Evolutionary conservation across 2,113 vertebrate genomes (phyloP).

Genomic region (Amazona guildingii): DNA sequence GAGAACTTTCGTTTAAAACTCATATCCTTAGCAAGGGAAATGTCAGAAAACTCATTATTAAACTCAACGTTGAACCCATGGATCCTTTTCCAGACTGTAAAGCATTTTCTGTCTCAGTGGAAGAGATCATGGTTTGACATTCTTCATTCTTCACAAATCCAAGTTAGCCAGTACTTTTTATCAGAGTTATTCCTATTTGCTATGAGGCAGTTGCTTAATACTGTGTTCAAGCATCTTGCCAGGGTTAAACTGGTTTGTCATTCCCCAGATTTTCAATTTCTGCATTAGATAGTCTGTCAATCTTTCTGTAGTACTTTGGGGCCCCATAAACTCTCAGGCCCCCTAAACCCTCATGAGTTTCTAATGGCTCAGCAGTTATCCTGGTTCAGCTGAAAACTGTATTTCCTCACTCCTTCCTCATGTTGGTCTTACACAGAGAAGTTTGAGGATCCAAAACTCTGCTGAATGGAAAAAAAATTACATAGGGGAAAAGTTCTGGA

Average conservation of each 20-base stretch:
- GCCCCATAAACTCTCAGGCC: neutral
- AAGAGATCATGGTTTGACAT: constrained; percentile 1
- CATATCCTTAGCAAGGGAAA: neutral
- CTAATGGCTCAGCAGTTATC: neutral
- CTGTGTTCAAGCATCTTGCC: neutral
- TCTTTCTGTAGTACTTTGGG: neutral
- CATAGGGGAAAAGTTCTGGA: neutral
- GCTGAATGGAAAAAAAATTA: neutral
- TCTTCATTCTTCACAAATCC: neutral
- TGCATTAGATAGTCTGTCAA: neutral
- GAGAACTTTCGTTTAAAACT: neutral
- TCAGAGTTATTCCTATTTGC: neutral
- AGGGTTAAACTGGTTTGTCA: neutral
- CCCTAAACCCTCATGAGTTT: neutral
- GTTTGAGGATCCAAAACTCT: neutral
- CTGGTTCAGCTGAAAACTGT: neutral
- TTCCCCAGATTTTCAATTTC: neutral
- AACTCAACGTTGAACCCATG: neutral
- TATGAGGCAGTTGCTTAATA: neutral
- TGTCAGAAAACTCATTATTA: neutral
- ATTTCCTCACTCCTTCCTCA: neutral
- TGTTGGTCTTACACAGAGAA: neutral
- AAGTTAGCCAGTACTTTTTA: neutral
- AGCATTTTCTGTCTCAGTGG: neutral
- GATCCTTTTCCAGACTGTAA: neutral